Evolutionary conservation across 2,113 vertebrate genomes (phyloP), one percentile per base, ranked within the genome.

Genomic region (Lophius piscatorius): DNA sequence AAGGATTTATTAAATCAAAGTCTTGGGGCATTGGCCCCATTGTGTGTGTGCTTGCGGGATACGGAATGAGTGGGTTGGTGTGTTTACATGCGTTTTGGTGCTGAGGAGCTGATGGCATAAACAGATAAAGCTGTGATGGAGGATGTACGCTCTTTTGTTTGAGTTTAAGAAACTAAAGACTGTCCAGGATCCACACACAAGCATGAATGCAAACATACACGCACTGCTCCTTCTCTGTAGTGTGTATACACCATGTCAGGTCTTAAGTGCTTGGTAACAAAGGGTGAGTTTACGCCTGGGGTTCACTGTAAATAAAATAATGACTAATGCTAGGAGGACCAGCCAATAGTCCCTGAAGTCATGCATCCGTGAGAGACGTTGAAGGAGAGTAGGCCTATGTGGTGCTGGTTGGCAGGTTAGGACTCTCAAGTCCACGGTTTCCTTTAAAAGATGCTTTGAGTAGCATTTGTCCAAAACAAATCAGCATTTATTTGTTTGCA

Each of bases 71-170:
- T 73, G 80, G 76, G 64, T 74, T 38, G 66, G 49, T 69, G 79
- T 79, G 64, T 88, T 77, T 83, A 76, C 77, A 74, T 63, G 64
- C 78, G 17, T 61, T 63, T 46, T 42, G 70, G 71, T 71, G 61
- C 75, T 59, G 58, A 59, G 64, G 41, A 84, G 70, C 71, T 78
- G 76, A 88, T 82, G 78, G 72, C 81, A 67, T 88, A 86, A 87
- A 87, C 87, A 89, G 83, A 89, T 85, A 85, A 59, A 73, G 70
- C 59, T 24, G 47, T 76, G 79, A 90, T 81, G 70, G 78, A 85
- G 76, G 79, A 82, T 54, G 59, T 74, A 14, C 46, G 9, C 65
- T 68, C 70, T 73, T 69, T 73, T 88, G 83, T 91, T 89, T 86
- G 73, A 76, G 63, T 83, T 73, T 67, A 46, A 51, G 68, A 87